Conservation (phyloP, 2,888 invertebrate species). For the Galerucella calmariensis region DNA sequence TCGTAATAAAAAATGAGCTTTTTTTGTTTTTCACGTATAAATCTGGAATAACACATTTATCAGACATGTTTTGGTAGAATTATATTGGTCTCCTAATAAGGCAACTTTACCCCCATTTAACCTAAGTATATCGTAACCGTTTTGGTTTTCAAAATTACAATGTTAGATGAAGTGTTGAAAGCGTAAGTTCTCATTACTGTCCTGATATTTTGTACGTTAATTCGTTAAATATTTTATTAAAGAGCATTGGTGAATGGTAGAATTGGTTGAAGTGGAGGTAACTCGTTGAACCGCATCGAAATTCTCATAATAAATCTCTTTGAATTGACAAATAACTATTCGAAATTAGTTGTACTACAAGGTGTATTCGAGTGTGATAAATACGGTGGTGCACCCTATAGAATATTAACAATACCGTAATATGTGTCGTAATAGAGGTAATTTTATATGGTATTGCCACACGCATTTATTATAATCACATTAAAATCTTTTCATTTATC, state of each 20-base stretch:
- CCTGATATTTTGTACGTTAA: constrained; percentile 25
- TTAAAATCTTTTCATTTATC: constrained; percentile 42
- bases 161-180: background rate
- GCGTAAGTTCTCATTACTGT: constrained; percentile 2
- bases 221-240: constrained; percentile 37
- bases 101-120: too few species aligned
- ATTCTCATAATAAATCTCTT: constrained; percentile 57
- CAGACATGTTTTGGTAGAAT: too few species aligned
- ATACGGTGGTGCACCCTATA: constrained; percentile 51
- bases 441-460: constrained; percentile 55
- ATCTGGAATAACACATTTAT: too few species aligned
- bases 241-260: constrained; percentile 29
- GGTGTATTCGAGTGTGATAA: constrained; percentile 55
- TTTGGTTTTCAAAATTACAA: background rate
- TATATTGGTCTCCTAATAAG: too few species aligned
- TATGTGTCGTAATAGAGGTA: constrained; percentile 54
- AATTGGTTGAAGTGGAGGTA: constrained; percentile 47
- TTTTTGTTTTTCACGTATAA: too few species aligned
- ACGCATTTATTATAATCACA: constrained; percentile 55
- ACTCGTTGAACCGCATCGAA: constrained; percentile 44
- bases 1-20: too few species aligned
- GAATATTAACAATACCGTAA: constrained; percentile 56
- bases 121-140: too few species aligned
- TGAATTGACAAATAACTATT: constrained; percentile 56
- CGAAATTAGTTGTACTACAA: constrained; percentile 50